A percentile compares a stretch with the other conserved stretches of the same genome.
These are phyloP conservation scores for Acridotheres tristis DNA, from an alignment of 2,797 vertebrate species.

Conservation along the genomic window DNA sequence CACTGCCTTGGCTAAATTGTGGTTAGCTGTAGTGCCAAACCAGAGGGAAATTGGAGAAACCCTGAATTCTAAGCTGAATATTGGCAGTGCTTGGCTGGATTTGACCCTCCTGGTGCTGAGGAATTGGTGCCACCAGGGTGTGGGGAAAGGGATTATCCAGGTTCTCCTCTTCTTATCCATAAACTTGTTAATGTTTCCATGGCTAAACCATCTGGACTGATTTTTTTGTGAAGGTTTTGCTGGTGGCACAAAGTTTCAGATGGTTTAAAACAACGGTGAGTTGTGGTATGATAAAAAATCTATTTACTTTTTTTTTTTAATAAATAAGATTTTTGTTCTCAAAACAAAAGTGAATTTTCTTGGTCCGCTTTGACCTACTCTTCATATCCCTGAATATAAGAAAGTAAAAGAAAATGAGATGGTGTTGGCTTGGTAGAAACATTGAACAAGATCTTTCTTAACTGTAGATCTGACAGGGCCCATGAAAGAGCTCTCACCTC, in stretches of 20 bases:
- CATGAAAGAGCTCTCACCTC: background rate
- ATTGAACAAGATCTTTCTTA: background rate
- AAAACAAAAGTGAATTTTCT: background rate
- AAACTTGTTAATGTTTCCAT: background rate
- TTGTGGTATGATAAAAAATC: background rate
- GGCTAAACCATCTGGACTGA: background rate
- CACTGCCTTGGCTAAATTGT: background rate
- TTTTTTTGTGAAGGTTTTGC: background rate
- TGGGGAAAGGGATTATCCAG: fast-evolving
- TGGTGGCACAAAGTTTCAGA: background rate
- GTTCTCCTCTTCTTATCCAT: background rate
- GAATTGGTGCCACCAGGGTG: background rate
- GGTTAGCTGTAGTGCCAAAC: background rate
- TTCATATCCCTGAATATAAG: background rate
- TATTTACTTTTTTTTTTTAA: background rate
- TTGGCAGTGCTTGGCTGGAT: background rate
- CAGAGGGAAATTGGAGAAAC: background rate
- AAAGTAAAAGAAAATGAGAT: background rate
- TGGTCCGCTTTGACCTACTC: background rate
- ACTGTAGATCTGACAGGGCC: background rate
- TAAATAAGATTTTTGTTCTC: background rate
- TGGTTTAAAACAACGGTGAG: background rate
- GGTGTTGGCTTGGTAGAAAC: background rate
- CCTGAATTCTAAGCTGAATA: background rate
- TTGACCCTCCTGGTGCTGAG: background rate